Evolutionary conservation across 2,113 vertebrate genomes (phyloP).

Genomic region (Macaca mulatta): DNA sequence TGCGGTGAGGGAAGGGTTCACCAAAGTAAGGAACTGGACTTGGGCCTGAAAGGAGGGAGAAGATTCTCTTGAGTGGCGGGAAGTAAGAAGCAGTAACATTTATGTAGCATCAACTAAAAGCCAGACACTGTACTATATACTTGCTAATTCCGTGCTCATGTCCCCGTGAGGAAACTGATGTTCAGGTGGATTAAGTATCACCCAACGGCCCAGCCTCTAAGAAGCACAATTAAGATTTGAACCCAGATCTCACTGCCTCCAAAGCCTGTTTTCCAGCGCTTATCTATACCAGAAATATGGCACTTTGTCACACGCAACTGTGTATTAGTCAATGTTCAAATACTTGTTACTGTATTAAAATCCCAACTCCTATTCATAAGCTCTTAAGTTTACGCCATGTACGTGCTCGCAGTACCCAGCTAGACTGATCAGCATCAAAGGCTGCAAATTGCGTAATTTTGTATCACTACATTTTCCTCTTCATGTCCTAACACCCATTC

Average conservation of each 20-base stretch:
- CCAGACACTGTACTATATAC: background rate
- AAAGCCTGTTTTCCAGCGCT: background rate
- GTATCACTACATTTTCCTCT: background rate
- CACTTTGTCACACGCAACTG: background rate
- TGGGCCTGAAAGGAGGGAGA: background rate
- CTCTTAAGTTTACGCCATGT: background rate
- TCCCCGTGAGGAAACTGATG: background rate
- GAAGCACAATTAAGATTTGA: background rate
- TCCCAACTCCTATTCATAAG: background rate
- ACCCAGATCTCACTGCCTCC: background rate
- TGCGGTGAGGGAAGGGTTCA: fast-evolving
- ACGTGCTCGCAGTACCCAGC: background rate
- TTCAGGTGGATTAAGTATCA: background rate
- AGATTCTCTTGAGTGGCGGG: background rate
- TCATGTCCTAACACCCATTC: background rate
- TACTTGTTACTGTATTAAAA: background rate
- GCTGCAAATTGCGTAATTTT: background rate
- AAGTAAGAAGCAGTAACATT: background rate
- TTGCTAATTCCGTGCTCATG: background rate
- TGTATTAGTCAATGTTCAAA: background rate
- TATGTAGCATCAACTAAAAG: background rate
- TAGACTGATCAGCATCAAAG: background rate
- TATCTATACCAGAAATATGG: background rate
- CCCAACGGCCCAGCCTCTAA: background rate
- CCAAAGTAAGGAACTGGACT: background rate